Evolutionary conservation across 2,113 vertebrate species (phyloP).

Genomic region (Lagenorhynchus albirostris): DNA sequence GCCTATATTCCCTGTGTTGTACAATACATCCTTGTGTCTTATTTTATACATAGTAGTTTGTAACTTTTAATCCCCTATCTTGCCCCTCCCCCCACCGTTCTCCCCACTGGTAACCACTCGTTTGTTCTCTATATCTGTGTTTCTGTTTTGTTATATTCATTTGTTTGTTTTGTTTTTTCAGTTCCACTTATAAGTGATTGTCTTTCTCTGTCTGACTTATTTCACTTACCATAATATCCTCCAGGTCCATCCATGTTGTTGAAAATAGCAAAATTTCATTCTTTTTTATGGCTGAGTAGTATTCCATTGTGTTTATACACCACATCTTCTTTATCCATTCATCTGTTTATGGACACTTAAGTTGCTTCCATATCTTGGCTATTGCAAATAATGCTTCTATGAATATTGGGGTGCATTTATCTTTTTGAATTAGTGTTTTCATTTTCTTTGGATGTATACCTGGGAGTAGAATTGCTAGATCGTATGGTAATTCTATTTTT

Average conservation of each 20-base stretch:
- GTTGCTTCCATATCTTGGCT: not conserved
- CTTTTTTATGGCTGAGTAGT: not conserved
- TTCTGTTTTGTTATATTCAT: not conserved
- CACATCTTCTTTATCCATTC: not conserved
- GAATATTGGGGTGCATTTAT: not conserved
- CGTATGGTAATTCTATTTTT: not conserved
- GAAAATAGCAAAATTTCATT: not conserved
- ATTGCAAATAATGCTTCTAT: not conserved
- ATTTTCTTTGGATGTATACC: not conserved
- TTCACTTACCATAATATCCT: not conserved
- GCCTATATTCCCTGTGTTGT: not conserved
- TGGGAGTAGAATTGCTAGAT: not conserved
- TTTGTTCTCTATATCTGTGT: not conserved
- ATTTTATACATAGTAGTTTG: not conserved
- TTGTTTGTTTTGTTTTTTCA: not conserved
- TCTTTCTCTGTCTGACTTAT: not conserved
- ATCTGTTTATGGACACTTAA: not conserved
- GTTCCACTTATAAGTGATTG: not conserved
- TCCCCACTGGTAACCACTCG: not conserved
- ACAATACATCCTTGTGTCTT: not conserved
- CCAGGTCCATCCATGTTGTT: not conserved
- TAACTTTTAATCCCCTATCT: not conserved
- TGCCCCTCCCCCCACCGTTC: too few species aligned
- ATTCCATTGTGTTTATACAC: not conserved
- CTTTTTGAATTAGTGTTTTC: not conserved